Conservation (phyloP, 2,888 invertebrate genomes). For the Branchellion lobata region DNA sequence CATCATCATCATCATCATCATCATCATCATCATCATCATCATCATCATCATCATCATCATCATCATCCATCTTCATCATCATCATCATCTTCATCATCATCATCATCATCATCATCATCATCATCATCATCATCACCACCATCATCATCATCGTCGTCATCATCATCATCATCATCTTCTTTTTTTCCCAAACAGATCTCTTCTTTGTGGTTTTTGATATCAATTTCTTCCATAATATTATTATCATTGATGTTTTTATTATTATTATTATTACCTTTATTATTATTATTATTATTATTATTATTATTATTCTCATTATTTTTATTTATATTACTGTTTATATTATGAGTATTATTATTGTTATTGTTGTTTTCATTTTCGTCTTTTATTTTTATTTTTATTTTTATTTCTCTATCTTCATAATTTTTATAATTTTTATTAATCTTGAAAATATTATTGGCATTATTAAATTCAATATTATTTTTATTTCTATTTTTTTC, state of each 20-base stretch:
- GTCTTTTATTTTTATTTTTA: too few species aligned
- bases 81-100: slow-evolving; percentile 2
- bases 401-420: too few species aligned
- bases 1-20: slow-evolving; percentile 10
- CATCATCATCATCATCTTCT: not conserved
- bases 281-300: not conserved
- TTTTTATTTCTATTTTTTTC: not conserved
- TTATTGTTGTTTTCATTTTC: too few species aligned
- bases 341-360: not conserved
- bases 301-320: not conserved
- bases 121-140: not conserved
- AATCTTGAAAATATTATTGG: too few species aligned
- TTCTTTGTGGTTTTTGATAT: too few species aligned
- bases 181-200: not conserved
- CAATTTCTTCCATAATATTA: not conserved
- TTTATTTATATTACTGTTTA: not conserved
- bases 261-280: not conserved
- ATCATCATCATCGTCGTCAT: not conserved
- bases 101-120: not conserved
- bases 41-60: slow-evolving; percentile 8
- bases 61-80: not conserved
- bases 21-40: slow-evolving; percentile 17
- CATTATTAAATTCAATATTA: too few species aligned
- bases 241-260: not conserved
- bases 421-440: too few species aligned